These are phyloP conservation scores for Lingula anatina DNA, from an alignment of 2,888 invertebrate genomes.

Conservation along the genomic window DNA sequence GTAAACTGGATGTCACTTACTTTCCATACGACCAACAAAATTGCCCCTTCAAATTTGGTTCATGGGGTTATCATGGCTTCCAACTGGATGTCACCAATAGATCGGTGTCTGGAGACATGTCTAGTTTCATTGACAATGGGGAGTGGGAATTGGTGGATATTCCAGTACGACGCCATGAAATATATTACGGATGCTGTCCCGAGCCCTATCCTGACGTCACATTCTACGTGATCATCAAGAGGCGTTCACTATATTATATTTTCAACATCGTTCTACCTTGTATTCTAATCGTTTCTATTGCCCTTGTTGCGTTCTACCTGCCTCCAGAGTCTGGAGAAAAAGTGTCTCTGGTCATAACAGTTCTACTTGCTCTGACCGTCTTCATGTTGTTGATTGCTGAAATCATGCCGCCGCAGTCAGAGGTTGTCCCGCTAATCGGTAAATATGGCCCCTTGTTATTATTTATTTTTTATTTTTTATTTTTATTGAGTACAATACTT, in stretches of 20 bases:
- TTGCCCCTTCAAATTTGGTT: slow-evolving; percentile 25
- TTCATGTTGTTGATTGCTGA: slow-evolving; percentile 35
- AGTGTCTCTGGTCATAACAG: slow-evolving; percentile 34
- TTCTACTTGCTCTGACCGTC: slow-evolving; percentile 33
- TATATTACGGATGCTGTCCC: slow-evolving; percentile 20
- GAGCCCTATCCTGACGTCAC: slow-evolving; percentile 34
- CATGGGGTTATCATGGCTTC: slow-evolving; percentile 29
- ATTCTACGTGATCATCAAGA: slow-evolving; percentile 32
- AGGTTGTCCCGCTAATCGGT: slow-evolving; percentile 31
- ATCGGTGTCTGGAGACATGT: slow-evolving; percentile 13
- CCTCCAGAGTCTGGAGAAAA: too few relatives aligned
- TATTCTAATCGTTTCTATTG: slow-evolving; percentile 26
- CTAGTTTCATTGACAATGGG: slow-evolving; percentile 22
- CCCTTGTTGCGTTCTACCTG: slow-evolving; percentile 27
- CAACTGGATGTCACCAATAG: slow-evolving; percentile 17
- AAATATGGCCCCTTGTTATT: slow-evolving; percentile 2
- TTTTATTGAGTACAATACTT: too few relatives aligned
- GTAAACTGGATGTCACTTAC: slow-evolving; percentile 55
- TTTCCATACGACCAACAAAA: background rate
- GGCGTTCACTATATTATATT: too few relatives aligned
- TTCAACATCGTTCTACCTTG: slow-evolving; percentile 37
- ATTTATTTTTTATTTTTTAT: too few relatives aligned
- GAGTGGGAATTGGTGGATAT: slow-evolving; percentile 25
- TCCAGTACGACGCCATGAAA: slow-evolving; percentile 15
- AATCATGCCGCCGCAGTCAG: slow-evolving; percentile 33